Base-by-base conservation (phyloP, 2,113 vertebrate species). In the Phalacrocorax brasilianus region DNA sequence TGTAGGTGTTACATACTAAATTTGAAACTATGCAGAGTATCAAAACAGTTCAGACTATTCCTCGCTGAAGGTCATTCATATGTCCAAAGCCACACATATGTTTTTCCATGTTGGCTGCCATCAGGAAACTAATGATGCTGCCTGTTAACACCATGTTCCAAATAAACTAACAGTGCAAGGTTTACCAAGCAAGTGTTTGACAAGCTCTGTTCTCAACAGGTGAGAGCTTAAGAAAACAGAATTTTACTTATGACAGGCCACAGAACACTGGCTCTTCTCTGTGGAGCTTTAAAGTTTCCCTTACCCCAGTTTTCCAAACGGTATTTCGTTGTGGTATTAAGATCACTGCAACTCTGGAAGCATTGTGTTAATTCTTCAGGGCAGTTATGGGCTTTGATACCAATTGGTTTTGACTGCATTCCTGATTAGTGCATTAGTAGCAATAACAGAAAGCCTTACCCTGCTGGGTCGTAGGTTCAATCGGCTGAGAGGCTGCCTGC, bases 401-500 rank as follows among this genome's bases (percentile, higher is more conserved):
- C 68, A 68, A 49, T 18, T 65, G 83, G 68, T 96, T 94, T 66
- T 2, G 22, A 94, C 65, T 90, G 93, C 78, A 45, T 94, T 91
- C 77, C 90, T 96, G 92, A 84, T 93, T 94, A 97, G 96, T 56
- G 62, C 93, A 95, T 97, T 94, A 97, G 98, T 95, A 81, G 96
- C 97, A 96, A 96, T 94, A 90, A 97, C 66, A 97, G 95, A 97
- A 97, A 98, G 97, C 98, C 98, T 99, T 99, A 99, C 98, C 98
- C 98, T 98, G 98, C 80, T 95, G 98, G 98, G 97, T 95, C 96
- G 98, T 97, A 97, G 98, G 97, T 98, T 98, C 98, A 97, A 95
- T 87, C 96, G 97, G 98, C 98, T 98, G 98, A 98, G 98, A 98
- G 98, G 98, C 98, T 98, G 98, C 97, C 98, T 98, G 98, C 98